Evolutionary conservation across 2,113 vertebrate genomes (phyloP).

Genomic region (Microcebus tavaratra): DNA sequence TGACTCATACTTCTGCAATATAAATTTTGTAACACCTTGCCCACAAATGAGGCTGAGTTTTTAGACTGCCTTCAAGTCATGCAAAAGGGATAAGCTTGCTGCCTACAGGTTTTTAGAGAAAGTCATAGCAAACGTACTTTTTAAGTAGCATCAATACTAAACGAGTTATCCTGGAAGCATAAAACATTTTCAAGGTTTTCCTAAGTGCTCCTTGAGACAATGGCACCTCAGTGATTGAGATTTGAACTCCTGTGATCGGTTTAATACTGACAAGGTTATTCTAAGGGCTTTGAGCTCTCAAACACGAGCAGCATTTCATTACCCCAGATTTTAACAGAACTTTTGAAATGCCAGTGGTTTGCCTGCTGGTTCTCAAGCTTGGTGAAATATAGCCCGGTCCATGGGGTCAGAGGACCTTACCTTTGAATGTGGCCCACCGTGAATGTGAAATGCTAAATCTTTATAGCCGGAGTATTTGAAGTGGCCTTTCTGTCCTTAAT

Average conservation of each 20-base stretch:
- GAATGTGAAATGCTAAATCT: conserved; percentile 22
- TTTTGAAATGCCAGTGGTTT: conserved; percentile 41
- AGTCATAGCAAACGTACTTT: conserved; percentile 22
- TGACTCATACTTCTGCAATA: background rate
- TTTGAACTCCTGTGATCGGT: conserved; percentile 24
- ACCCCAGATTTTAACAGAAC: conserved; percentile 28
- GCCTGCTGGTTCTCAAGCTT: background rate
- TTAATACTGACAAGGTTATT: conserved; percentile 54
- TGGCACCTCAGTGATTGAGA: background rate
- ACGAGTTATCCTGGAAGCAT: background rate
- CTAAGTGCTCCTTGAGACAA: conserved; percentile 34
- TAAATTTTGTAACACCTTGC: background rate
- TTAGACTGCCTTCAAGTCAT: background rate
- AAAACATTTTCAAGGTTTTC: background rate
- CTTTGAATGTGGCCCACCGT: background rate
- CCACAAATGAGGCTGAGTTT: background rate
- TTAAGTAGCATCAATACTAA: background rate
- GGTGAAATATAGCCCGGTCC: conserved; percentile 4
- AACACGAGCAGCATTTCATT: conserved; percentile 27
- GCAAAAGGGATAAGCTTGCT: background rate
- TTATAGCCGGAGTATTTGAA: conserved; percentile 1
- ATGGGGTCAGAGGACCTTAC: background rate
- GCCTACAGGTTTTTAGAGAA: conserved; percentile 8
- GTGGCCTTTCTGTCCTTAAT: conserved; percentile 62
- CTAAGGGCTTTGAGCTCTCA: conserved; percentile 37